Base-by-base conservation (phyloP, 2,797 vertebrate genomes). In the Halcyon chelicuti region DNA sequence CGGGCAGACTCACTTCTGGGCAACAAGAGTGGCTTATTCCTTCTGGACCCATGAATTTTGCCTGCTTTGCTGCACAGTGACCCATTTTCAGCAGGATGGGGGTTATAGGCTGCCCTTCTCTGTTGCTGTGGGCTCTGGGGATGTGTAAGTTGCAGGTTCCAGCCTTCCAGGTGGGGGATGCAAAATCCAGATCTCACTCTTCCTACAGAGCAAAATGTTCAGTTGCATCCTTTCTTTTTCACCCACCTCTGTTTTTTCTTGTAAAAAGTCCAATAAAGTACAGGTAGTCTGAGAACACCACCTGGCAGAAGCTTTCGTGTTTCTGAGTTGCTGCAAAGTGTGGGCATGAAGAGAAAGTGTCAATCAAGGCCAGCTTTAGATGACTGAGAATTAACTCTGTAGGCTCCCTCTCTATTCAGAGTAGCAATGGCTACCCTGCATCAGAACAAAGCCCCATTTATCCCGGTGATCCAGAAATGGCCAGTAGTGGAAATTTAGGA, bases 1-100 rank as follows among this genome's bases (percentile, higher is more conserved):
- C 1, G 14, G 70, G 35, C 55, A 87, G 68, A 61, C 46, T 78
- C 19, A n/a, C 92, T 91, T 88, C 73, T 88, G 88, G 42, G 83
- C 0, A 0, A 47, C 46, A 93, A 94, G 82, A 80, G 44, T 78
- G 39, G n/a, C 39, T 39, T 76, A 17, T 86, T 81, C 62, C 70
- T 96, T 66, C 46, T 86, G 88, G 88, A 66, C 39, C 79, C 2
- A 0, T 65, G 66, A 72, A 29, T 93, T 88, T 74, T 72, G 68
- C 57, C 79, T 58, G 62, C 46, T 88, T 90, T 93, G 66, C 49
- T 92, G 89, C 70, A 70, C 33, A 44, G 54, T 78, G 95, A 81
- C 90, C 73, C 46, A 86, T 2, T 94, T 95, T 61, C 42, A 55
- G 62, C 37, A 77, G 61, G 28, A 22, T 39, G 7, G 18, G 29